These are phyloP conservation scores for Argyresthia albistria DNA, from an alignment of 2,888 invertebrate species.

Conservation along the genomic window DNA sequence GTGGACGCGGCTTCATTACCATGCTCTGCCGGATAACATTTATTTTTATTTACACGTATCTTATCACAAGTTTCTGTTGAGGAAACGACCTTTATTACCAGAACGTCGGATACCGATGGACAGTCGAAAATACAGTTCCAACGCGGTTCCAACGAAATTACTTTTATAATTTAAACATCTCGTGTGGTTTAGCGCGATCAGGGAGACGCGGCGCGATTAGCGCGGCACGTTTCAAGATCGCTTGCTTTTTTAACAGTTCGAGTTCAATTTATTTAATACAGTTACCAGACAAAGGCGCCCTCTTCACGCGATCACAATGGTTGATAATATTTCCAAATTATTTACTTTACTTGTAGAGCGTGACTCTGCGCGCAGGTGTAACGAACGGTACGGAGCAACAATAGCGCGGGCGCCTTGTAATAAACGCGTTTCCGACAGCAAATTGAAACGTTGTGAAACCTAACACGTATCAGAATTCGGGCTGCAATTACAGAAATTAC, in stretches of 20 bases:
- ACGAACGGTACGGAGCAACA: neutral
- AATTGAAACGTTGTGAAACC: slow-evolving; percentile 22
- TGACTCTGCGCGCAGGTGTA: slow-evolving; percentile 4
- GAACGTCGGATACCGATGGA: neutral
- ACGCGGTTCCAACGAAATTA: neutral
- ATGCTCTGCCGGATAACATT: slow-evolving; percentile 14
- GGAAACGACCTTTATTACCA: neutral
- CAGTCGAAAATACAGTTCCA: neutral
- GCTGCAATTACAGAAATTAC: slow-evolving; percentile 34
- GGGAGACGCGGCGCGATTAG: neutral
- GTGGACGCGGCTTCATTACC: slow-evolving; percentile 35
- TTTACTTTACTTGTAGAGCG: slow-evolving; percentile 20
- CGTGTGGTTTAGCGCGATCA: neutral
- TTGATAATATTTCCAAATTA: slow-evolving; percentile 36
- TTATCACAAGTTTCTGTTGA: neutral
- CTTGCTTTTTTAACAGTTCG: slow-evolving; percentile 2
- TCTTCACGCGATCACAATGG: slow-evolving; percentile 4
- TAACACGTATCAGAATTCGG: slow-evolving; percentile 18
- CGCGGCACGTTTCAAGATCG: neutral
- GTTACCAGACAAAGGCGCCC: slow-evolving; percentile 9
- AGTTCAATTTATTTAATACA: slow-evolving; percentile 26
- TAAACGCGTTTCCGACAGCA: slow-evolving; percentile 9
- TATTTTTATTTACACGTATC: neutral
- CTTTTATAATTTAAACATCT: neutral
- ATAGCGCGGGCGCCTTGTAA: slow-evolving; percentile 2